Evolutionary conservation across 2,113 vertebrate species (phyloP).

Genomic region (Agelaius phoeniceus): DNA sequence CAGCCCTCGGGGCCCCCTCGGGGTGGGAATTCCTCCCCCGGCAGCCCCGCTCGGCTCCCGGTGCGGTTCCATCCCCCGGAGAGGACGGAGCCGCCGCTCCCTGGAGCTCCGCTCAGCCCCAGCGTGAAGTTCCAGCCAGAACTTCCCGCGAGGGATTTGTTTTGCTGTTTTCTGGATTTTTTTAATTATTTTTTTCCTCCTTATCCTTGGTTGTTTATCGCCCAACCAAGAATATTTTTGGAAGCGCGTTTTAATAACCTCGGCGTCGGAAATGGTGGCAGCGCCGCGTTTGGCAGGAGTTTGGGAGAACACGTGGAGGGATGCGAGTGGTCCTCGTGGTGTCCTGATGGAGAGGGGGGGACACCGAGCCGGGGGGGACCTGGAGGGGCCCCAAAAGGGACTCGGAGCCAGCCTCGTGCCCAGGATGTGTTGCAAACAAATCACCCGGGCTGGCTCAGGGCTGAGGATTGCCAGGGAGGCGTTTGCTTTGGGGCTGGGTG

Average conservation of each 20-base stretch:
- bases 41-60: not conserved
- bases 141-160: conserved; percentile 9
- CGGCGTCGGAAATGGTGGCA: not conserved
- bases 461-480: not conserved
- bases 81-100: not conserved
- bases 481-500: not conserved
- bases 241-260: not conserved
- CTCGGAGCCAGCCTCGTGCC: not conserved
- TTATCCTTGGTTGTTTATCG: not conserved
- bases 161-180: not conserved
- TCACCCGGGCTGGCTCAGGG: not conserved
- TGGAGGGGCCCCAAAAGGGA: not conserved
- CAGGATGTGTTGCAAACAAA: not conserved
- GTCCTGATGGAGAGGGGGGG: not conserved
- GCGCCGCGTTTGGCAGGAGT: not conserved
- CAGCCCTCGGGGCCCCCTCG: not conserved
- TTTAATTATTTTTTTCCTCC: not conserved
- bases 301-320: not conserved
- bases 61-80: not conserved
- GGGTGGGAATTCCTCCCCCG: not conserved
- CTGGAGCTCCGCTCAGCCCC: not conserved
- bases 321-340: not conserved
- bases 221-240: not conserved
- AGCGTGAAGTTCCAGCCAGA: not conserved
- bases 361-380: not conserved